Conservation (phyloP, 2,888 invertebrate genomes). For the Sturmia bella region DNA sequence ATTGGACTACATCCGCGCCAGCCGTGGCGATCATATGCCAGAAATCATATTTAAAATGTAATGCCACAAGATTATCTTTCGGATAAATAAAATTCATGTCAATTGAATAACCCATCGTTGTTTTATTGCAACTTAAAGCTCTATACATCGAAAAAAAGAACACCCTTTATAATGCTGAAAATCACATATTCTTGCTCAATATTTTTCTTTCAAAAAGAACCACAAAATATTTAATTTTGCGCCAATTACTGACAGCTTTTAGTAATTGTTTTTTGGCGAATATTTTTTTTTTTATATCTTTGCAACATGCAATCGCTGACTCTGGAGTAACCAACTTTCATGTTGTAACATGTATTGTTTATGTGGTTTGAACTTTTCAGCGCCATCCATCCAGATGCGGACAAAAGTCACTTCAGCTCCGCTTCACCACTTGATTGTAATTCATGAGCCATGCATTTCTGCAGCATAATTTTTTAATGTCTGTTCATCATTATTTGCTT, state of each 20-base stretch:
- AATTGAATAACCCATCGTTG: too few relatives aligned
- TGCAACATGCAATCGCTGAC: background rate
- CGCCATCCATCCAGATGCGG: conserved; percentile 3
- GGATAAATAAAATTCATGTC: too few relatives aligned
- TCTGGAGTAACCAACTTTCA: conserved; percentile 1
- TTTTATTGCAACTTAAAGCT: too few relatives aligned
- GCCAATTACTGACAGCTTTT: background rate
- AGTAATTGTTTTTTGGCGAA: background rate
- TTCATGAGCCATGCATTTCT: conserved; percentile 27
- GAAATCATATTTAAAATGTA: too few relatives aligned
- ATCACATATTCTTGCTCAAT: too few relatives aligned
- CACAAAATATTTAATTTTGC: too few relatives aligned
- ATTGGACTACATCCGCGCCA: too few relatives aligned
- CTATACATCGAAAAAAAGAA: too few relatives aligned
- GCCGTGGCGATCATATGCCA: too few relatives aligned
- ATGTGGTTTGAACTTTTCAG: conserved; percentile 4
- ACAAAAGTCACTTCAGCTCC: background rate
- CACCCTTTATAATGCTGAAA: too few relatives aligned
- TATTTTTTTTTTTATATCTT: background rate
- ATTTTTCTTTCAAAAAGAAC: too few relatives aligned
- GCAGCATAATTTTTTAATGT: background rate
- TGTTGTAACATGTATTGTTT: background rate
- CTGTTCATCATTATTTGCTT: conserved; percentile 32
- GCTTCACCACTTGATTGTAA: conserved; percentile 38
- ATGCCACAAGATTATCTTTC: too few relatives aligned